A percentile compares a stretch with the other conserved stretches of the same genome.
Conservation (phyloP, 2,113 vertebrate genomes). For the Daphoenositta chrysoptera region DNA sequence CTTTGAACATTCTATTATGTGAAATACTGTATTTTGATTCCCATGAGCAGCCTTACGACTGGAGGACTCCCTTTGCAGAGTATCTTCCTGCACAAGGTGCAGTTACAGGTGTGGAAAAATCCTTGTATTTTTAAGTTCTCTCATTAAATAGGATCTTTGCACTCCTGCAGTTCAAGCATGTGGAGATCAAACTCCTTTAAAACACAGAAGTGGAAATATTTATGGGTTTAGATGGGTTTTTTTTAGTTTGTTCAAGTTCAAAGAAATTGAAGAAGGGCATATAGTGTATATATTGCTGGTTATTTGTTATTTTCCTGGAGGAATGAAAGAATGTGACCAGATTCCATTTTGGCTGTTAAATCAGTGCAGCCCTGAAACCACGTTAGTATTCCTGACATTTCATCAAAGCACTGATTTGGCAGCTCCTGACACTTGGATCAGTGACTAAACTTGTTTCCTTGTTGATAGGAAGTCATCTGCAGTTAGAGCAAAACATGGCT, state of each 20-base stretch:
- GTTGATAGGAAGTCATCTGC: slow-evolving; percentile 37
- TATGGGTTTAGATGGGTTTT: fast-evolving
- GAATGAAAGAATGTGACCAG: not conserved
- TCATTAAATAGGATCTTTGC: not conserved
- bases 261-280: not conserved
- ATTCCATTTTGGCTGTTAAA: slow-evolving; percentile 6
- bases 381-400: slow-evolving; percentile 14
- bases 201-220: not conserved
- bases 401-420: slow-evolving; percentile 36
- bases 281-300: not conserved
- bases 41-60: not conserved
- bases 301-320: not conserved
- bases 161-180: not conserved
- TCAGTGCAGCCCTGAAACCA: not conserved
- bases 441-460: slow-evolving; percentile 51
- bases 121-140: not conserved
- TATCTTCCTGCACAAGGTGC: not conserved
- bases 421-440: slow-evolving; percentile 47
- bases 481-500: not conserved
- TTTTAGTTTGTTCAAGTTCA: not conserved
- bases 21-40: not conserved
- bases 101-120: not conserved
- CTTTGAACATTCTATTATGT: not conserved
- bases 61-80: not conserved
- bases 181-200: not conserved